Percentiles rank a stretch among this genome's conserved stretches.
Evolutionary conservation across 1,140 invertebrate genomes (phyloP).

Genomic region (Microvelia longipes): DNA sequence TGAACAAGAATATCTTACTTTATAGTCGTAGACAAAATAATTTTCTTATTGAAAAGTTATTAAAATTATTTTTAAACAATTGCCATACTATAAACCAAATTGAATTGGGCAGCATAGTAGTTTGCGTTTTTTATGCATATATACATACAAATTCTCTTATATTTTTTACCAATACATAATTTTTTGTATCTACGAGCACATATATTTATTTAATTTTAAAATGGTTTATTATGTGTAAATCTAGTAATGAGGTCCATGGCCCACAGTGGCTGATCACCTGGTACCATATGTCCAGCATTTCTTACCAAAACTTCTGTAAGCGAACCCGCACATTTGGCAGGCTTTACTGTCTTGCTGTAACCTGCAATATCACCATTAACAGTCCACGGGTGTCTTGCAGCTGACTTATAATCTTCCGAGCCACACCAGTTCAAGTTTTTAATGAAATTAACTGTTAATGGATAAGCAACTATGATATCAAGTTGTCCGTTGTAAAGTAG

Average conservation of each 20-base stretch:
- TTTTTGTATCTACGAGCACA: no score
- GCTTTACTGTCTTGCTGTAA: constrained; percentile 23
- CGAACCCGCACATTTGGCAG: constrained; percentile 2
- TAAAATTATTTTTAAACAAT: no score
- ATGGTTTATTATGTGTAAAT: constrained; percentile 48
- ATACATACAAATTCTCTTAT: no score
- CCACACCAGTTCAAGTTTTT: constrained; percentile 45
- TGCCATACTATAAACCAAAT: no score
- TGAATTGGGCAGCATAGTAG: no score
- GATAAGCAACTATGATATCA: constrained; percentile 72
- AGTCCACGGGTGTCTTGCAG: constrained; percentile 32
- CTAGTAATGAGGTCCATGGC: constrained; percentile 58
- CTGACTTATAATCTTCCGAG: constrained; percentile 43
- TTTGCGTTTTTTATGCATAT: no score
- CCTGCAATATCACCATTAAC: constrained; percentile 20
- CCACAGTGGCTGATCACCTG: constrained; percentile 62
- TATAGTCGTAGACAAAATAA: no score
- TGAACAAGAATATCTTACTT: no score
- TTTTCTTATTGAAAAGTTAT: no score
- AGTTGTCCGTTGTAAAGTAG: constrained; percentile 67
- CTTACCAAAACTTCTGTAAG: constrained; percentile 62
- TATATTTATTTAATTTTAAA: no score
- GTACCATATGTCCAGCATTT: constrained; percentile 70
- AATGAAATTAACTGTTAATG: constrained; percentile 52
- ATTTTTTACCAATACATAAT: no score